Conservation (phyloP, 2,888 invertebrate species). For the Asteroscopus sphinx region DNA sequence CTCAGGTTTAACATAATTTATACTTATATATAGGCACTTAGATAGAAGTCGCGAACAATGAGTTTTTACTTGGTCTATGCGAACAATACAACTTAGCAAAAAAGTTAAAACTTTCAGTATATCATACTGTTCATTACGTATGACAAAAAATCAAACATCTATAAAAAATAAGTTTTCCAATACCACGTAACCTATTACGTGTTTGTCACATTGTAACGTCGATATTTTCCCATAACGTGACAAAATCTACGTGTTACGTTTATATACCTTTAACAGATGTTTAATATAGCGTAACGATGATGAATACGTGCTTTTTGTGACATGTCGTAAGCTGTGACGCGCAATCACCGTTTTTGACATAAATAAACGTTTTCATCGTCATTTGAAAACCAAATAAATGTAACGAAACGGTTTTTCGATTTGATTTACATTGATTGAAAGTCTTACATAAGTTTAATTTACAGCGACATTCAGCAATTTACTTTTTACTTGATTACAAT, state of each 20-base stretch:
- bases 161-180: constrained; percentile 41
- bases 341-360: constrained; percentile 17
- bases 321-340: constrained; percentile 35
- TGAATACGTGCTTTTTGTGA: constrained; percentile 48
- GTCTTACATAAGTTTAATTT: constrained; percentile 22
- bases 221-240: constrained; percentile 56
- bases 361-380: constrained; percentile 19
- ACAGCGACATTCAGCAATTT: background rate
- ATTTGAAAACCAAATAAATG: constrained; percentile 38
- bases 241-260: constrained; percentile 43
- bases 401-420: constrained; percentile 29
- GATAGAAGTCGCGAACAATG: too few relatives aligned
- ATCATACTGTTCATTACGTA: constrained; percentile 20
- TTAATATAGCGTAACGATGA: constrained; percentile 55
- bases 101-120: background rate
- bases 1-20: too few relatives aligned
- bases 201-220: constrained; percentile 37
- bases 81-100: constrained; percentile 26
- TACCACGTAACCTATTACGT: constrained; percentile 52
- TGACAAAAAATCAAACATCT: constrained; percentile 10
- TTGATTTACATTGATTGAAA: constrained; percentile 24
- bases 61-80: too few relatives aligned
- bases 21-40: too few relatives aligned
- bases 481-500: background rate
- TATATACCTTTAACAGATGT: constrained; percentile 46